These are phyloP conservation scores for Acanthisitta chloris DNA, from an alignment of 2,113 vertebrate genomes.

Conservation along the genomic window DNA sequence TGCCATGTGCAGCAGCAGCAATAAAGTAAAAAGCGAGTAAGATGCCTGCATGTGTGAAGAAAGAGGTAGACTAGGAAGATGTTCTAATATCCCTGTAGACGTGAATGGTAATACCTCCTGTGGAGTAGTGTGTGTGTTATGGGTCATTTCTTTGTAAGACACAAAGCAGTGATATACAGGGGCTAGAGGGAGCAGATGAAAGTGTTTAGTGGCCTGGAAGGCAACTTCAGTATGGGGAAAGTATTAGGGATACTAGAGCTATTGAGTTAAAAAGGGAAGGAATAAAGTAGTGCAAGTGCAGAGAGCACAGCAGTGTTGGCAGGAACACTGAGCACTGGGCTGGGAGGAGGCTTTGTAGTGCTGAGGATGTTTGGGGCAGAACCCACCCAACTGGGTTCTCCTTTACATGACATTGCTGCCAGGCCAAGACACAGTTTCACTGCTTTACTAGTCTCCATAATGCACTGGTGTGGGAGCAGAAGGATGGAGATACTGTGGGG, in stretches of 20 bases:
- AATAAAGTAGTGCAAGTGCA: not conserved
- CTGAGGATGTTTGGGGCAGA: not conserved
- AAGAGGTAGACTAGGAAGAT: not conserved
- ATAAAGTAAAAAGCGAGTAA: not conserved
- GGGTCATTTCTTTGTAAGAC: not conserved
- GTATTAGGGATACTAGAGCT: not conserved
- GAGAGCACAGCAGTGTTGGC: not conserved
- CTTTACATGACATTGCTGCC: not conserved
- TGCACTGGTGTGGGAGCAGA: rapidly evolving
- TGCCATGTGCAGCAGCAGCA: not conserved
- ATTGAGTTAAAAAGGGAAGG: not conserved
- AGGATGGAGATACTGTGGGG: rapidly evolving
- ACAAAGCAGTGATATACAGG: not conserved
- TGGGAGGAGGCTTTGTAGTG: not conserved
- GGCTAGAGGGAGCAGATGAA: not conserved
- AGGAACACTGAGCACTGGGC: rapidly evolving
- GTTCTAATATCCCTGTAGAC: not conserved
- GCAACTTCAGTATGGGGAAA: not conserved
- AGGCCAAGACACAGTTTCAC: not conserved
- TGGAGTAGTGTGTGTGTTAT: not conserved
- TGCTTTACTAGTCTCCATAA: not conserved
- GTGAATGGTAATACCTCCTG: not conserved
- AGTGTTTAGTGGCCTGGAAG: constrained; percentile 22
- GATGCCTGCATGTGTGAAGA: not conserved
- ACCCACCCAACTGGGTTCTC: not conserved